These are phyloP conservation scores for Myiozetetes cayanensis DNA, from an alignment of 2,113 vertebrate genomes.

Conservation along the genomic window DNA sequence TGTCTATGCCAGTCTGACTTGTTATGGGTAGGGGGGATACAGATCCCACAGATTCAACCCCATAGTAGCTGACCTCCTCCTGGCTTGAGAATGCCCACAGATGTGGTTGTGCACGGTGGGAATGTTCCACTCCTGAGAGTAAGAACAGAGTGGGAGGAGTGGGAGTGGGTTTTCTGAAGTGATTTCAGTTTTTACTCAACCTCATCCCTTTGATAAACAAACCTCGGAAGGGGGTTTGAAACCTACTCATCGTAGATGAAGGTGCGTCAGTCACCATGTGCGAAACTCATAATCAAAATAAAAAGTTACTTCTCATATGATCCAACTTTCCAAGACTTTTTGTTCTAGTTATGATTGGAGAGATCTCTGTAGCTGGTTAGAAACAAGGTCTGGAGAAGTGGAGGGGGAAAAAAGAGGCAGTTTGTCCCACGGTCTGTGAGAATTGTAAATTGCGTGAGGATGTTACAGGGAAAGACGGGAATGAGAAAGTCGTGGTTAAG, in stretches of 20 bases:
- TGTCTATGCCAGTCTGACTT: not conserved
- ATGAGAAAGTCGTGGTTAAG: not conserved
- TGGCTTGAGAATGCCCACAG: not conserved
- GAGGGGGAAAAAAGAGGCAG: not conserved
- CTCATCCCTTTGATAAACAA: constrained; percentile 29
- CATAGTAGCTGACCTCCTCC: not conserved
- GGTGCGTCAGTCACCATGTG: constrained; percentile 24
- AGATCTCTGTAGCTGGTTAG: not conserved
- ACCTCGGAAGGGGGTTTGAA: not conserved
- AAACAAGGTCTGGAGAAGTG: not conserved
- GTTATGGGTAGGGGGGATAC: not conserved
- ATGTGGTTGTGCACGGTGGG: not conserved
- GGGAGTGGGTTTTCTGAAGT: constrained; percentile 1
- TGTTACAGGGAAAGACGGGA: not conserved
- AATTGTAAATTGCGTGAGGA: not conserved
- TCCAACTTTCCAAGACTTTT: not conserved
- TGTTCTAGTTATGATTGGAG: not conserved
- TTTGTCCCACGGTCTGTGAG: not conserved
- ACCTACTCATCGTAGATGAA: not conserved
- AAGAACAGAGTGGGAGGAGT: constrained; percentile 11
- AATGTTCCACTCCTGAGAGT: not conserved
- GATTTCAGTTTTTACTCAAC: constrained; percentile 13
- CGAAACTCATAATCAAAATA: not conserved
- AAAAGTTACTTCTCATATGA: not conserved
- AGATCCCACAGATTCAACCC: not conserved